These are phyloP conservation scores for Rafetus swinhoei DNA, from an alignment of 2,113 vertebrate genomes.

Conservation along the genomic window DNA sequence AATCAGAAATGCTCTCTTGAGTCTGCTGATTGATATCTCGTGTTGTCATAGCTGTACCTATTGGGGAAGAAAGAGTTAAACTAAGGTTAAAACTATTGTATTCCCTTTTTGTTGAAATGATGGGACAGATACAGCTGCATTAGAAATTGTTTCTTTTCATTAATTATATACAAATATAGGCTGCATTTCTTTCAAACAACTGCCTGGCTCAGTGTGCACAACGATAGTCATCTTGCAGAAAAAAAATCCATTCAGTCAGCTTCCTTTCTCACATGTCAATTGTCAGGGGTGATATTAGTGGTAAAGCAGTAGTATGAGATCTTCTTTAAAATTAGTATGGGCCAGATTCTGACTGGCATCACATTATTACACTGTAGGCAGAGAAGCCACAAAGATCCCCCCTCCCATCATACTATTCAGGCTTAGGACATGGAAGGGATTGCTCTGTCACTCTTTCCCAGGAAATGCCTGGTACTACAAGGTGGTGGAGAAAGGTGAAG, in stretches of 20 bases:
- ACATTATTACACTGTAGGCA: background rate
- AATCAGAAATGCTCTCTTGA: background rate
- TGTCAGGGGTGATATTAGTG: background rate
- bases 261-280: background rate
- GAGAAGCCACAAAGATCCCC: background rate
- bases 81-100: background rate
- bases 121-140: background rate
- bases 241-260: background rate
- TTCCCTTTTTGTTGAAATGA: background rate
- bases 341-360: background rate
- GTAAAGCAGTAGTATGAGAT: background rate
- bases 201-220: background rate
- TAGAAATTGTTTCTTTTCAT: background rate
- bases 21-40: background rate
- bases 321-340: background rate
- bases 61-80: background rate
- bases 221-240: background rate
- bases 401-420: background rate
- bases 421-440: accelerated
- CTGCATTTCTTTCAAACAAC: background rate
- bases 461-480: background rate
- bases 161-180: background rate
- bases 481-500: accelerated
- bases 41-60: background rate
- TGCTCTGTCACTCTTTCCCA: background rate